Evolutionary conservation across 2,797 vertebrate genomes (phyloP).

Genomic region (Valencia hispanica): DNA sequence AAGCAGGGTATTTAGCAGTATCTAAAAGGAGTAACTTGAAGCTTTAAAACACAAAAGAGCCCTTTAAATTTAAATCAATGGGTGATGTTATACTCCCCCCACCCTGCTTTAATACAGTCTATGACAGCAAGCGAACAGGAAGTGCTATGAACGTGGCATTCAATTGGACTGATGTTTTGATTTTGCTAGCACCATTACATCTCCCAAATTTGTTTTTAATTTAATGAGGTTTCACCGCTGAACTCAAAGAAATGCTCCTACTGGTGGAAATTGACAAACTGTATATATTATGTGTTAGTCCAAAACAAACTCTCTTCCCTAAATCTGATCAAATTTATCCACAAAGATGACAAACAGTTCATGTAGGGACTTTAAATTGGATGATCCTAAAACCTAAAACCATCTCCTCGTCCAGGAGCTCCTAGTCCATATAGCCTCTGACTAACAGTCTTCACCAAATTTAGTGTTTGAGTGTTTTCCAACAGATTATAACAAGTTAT

Average conservation of each 20-base stretch:
- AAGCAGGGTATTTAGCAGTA: background rate
- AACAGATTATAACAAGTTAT: slow-evolving; percentile 85
- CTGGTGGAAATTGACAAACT: slow-evolving; percentile 19
- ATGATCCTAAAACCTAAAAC: background rate
- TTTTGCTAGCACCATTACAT: slow-evolving; percentile 23
- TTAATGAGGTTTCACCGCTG: background rate
- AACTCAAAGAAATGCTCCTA: slow-evolving; percentile 7
- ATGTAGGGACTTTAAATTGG: slow-evolving; percentile 12
- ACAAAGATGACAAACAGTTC: slow-evolving; percentile 31
- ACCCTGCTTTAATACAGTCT: background rate
- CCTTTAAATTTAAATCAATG: slow-evolving; percentile 1
- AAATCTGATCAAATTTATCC: slow-evolving; percentile 25
- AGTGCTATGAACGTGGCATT: slow-evolving; percentile 3
- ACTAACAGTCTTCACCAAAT: slow-evolving; percentile 27
- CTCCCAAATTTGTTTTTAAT: slow-evolving; percentile 19
- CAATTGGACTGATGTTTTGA: slow-evolving; percentile 12
- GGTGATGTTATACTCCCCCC: background rate
- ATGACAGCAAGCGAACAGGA: slow-evolving; percentile 18
- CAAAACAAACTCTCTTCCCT: slow-evolving; percentile 20
- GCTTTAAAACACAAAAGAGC: background rate
- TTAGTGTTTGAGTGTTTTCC: slow-evolving; percentile 76
- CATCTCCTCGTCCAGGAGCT: slow-evolving; percentile 19
- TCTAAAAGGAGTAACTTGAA: background rate
- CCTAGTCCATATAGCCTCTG: slow-evolving; percentile 34
- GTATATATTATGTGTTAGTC: slow-evolving; percentile 11